phyloP scores from a whole-genome alignment of 2,888 invertebrate genomes.

The Zonitis immaculata region DNA sequence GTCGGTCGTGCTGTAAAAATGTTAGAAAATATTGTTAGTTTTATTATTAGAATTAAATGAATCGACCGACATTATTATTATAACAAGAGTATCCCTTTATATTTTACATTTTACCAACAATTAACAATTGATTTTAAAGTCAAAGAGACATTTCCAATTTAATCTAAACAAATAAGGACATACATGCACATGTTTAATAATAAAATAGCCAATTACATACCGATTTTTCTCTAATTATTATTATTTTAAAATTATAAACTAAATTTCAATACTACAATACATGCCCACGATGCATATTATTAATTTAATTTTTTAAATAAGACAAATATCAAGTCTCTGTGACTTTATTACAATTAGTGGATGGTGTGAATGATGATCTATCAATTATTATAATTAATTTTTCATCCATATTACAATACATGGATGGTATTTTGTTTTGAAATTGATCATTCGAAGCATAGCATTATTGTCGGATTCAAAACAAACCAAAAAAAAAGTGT shows the following conservation, averaged over 20 bases:
- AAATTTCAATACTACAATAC: slow-evolving; percentile 35
- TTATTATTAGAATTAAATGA: neutral
- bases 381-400: slow-evolving; percentile 1
- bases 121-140: slow-evolving; percentile 41
- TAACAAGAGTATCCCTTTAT: neutral
- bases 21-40: slow-evolving; percentile 31
- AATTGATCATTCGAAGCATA: neutral
- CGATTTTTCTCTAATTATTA: slow-evolving; percentile 23
- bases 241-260: slow-evolving; percentile 14
- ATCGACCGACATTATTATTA: slow-evolving; percentile 14
- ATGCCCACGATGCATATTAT: slow-evolving; percentile 39
- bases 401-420: neutral
- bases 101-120: slow-evolving; percentile 17
- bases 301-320: slow-evolving; percentile 16
- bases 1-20: slow-evolving; percentile 91
- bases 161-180: slow-evolving; percentile 40
- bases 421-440: neutral
- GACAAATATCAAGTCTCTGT: slow-evolving; percentile 42
- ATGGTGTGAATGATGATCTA: slow-evolving; percentile 7
- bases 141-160: slow-evolving; percentile 44
- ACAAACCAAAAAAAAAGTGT: neutral
- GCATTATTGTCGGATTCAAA: neutral
- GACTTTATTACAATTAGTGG: slow-evolving; percentile 44
- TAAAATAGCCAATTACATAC: slow-evolving; percentile 37
- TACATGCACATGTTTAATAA: slow-evolving; percentile 32